These are phyloP conservation scores for Stomorhina lunata DNA, from an alignment of 2,888 invertebrate species.

Conservation along the genomic window DNA sequence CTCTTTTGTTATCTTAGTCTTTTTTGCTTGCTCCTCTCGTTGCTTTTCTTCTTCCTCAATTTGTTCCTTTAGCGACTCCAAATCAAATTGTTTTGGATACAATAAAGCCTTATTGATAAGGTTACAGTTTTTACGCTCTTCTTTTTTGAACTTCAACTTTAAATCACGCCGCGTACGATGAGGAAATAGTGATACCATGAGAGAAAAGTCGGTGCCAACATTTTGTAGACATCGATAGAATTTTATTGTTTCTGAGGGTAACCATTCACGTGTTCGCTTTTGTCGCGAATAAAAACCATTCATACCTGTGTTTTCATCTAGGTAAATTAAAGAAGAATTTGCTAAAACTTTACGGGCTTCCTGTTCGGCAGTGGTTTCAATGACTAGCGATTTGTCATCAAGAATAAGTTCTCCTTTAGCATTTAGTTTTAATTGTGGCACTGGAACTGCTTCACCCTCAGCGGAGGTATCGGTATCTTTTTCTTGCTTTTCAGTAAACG, in stretches of 20 bases:
- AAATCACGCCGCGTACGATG: constrained; percentile 89
- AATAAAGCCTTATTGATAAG: constrained; percentile 88
- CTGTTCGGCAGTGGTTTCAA: constrained; percentile 85
- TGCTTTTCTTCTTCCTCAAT: constrained; percentile 80
- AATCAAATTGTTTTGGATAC: constrained; percentile 86
- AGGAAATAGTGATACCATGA: constrained; percentile 92
- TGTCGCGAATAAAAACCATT: constrained; percentile 85
- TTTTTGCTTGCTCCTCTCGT: constrained; percentile 16
- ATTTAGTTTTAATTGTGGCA: constrained; percentile 92
- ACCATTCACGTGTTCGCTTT: constrained; percentile 87
- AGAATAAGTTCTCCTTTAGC: constrained; percentile 91
- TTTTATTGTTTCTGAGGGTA: constrained; percentile 88
- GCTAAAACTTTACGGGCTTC: constrained; percentile 84
- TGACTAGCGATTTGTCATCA: constrained; percentile 89
- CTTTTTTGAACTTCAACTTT: constrained; percentile 95
- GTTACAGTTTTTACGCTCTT: constrained; percentile 88
- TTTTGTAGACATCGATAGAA: constrained; percentile 95
- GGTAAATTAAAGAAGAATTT: constrained; percentile 84
- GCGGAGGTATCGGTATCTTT: constrained; percentile 68
- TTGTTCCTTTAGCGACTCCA: constrained; percentile 83
- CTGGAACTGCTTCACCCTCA: constrained; percentile 81
- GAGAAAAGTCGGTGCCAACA: constrained; percentile 94
- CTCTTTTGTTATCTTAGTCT: constrained; percentile 71
- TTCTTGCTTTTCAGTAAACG: constrained; percentile 54
- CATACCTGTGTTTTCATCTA: constrained; percentile 82